A percentile compares a stretch with the other conserved stretches of the same genome.
These are phyloP conservation scores for Bothrops jararaca DNA, from an alignment of 2,113 vertebrate species.

Conservation along the genomic window DNA sequence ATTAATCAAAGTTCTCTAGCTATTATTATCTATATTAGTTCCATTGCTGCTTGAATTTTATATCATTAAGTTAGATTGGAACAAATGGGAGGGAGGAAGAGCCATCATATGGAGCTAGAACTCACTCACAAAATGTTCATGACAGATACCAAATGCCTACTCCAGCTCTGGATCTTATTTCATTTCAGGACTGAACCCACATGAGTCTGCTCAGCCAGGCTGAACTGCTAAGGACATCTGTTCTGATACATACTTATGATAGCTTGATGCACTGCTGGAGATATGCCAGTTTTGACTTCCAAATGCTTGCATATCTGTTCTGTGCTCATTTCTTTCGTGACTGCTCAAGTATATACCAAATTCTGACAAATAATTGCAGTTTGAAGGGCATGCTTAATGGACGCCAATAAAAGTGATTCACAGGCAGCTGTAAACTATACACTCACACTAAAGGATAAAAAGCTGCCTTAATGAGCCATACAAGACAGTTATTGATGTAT, in stretches of 20 bases:
- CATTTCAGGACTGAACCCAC: neutral
- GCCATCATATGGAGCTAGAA: accelerated
- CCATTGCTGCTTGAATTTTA: neutral
- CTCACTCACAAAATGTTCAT: neutral
- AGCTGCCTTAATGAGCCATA: conserved; percentile 70
- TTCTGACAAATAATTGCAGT: conserved; percentile 63
- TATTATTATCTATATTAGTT: neutral
- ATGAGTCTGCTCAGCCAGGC: accelerated
- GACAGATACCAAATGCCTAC: neutral
- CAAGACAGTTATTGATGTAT: conserved; percentile 70
- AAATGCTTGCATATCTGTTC: conserved; percentile 47
- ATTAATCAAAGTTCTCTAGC: neutral
- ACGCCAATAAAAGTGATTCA: conserved; percentile 67
- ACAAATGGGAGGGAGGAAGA: neutral
- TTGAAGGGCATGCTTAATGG: conserved; percentile 66
- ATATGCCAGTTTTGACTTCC: conserved; percentile 34
- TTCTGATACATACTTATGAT: accelerated
- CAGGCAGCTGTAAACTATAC: conserved; percentile 57
- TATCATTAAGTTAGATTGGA: neutral
- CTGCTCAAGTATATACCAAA: conserved; percentile 50
- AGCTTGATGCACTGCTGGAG: conserved; percentile 13
- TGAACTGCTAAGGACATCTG: neutral
- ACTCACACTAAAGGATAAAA: conserved; percentile 67
- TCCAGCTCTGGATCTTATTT: neutral
- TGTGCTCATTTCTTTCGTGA: conserved; percentile 51